A percentile compares a stretch with the other conserved stretches of the same genome.
These are phyloP conservation scores for Drosophila funebris DNA, from an alignment of 1,140 invertebrate genomes.

Conservation along the genomic window DNA sequence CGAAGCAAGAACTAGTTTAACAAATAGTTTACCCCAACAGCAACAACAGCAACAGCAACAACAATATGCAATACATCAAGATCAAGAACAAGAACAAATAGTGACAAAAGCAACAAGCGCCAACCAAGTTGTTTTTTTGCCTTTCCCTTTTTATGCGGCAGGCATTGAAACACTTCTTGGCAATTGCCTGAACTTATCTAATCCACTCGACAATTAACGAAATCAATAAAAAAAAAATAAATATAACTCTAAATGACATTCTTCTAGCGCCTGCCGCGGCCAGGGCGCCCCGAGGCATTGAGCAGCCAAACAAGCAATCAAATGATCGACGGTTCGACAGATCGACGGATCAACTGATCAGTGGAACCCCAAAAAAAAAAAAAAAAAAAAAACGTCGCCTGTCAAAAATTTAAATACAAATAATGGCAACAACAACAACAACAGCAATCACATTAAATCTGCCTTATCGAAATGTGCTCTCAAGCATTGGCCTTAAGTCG, in stretches of 20 bases:
- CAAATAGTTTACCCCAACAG: conserved; percentile 50
- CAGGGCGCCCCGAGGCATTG: conserved; percentile 46
- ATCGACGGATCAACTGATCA: conserved; percentile 1
- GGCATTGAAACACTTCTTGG: conserved; percentile 67
- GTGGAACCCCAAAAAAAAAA: not conserved
- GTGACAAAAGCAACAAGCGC: conserved; percentile 51
- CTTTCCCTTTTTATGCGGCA: conserved; percentile 71
- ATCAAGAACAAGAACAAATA: conserved; percentile 23
- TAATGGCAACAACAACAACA: conserved; percentile 47
- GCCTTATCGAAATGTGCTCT: conserved; percentile 69
- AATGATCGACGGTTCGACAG: not conserved
- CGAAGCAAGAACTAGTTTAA: conserved; percentile 67
- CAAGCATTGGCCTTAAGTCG: conserved; percentile 71
- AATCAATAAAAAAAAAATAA: conserved; percentile 49
- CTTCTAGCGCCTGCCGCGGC: conserved; percentile 64
- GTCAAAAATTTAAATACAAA: conserved; percentile 61
- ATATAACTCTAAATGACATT: conserved; percentile 65
- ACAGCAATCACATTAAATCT: conserved; percentile 45
- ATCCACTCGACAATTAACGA: conserved; percentile 72
- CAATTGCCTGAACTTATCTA: conserved; percentile 55
- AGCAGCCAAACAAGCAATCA: not conserved
- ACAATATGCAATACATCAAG: not conserved
- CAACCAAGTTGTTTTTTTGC: conserved; percentile 49
- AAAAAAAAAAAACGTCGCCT: conserved; percentile 49
- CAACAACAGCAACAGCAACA: conserved; percentile 16